Evolutionary conservation across 1,140 invertebrate genomes (phyloP).

Genomic region (Penaeus chinensis): DNA sequence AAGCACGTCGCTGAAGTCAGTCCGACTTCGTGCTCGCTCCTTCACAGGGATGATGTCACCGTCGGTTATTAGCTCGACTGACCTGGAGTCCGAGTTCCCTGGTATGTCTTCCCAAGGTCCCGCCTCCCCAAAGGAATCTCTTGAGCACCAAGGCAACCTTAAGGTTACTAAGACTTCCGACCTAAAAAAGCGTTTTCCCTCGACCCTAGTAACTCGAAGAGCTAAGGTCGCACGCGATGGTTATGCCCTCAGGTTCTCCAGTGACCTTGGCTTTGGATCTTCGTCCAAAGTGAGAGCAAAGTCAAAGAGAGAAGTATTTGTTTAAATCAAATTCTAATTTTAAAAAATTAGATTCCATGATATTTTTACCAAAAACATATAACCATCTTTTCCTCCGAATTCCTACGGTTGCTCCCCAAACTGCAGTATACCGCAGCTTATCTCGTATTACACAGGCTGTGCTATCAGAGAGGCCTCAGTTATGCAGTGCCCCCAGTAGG

Average conservation of each 20-base stretch:
- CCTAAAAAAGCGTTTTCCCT: neutral
- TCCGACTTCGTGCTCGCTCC: constrained; percentile 32
- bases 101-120: neutral
- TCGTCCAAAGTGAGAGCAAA: constrained; percentile 28
- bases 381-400: too few relatives aligned
- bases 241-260: constrained; percentile 34
- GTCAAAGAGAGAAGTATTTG: constrained; percentile 53
- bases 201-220: constrained; percentile 16
- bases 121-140: neutral
- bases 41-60: constrained; percentile 48
- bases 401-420: too few relatives aligned
- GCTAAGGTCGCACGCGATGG: constrained; percentile 23
- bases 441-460: too few relatives aligned
- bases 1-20: neutral
- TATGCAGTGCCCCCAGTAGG: too few relatives aligned
- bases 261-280: constrained; percentile 39
- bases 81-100: neutral
- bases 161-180: constrained; percentile 15
- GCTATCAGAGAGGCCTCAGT: too few relatives aligned
- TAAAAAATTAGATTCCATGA: too few relatives aligned
- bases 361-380: too few relatives aligned
- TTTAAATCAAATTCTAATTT: neutral
- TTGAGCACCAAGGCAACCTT: neutral
- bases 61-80: too few relatives aligned
- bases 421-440: too few relatives aligned